Percentiles rank a stretch among this genome's conserved stretches.
These are phyloP conservation scores for Gnathochromis pfefferi DNA, from an alignment of 2,113 vertebrate species.

Conservation along the genomic window DNA sequence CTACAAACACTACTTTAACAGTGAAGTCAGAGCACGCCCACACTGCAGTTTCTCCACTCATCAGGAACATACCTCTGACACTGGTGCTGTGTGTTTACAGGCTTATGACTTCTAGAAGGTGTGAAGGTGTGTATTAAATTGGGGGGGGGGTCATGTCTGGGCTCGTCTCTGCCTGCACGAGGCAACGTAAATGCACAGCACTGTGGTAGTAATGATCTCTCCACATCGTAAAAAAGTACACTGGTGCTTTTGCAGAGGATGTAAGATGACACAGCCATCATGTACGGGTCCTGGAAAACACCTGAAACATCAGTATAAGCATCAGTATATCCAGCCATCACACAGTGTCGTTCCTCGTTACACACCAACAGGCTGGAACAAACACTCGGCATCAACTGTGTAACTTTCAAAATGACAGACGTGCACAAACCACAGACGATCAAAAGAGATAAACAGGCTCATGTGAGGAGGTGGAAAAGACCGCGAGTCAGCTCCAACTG, in stretches of 20 bases:
- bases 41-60: background rate
- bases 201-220: fast-evolving
- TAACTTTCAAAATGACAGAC: background rate
- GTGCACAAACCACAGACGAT: background rate
- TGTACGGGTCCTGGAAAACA: background rate
- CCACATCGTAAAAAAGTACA: fast-evolving
- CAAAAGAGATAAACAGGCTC: background rate
- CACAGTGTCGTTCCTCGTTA: background rate
- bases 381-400: background rate
- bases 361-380: background rate
- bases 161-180: no score
- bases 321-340: background rate
- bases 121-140: background rate
- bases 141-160: no score
- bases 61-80: background rate
- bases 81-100: background rate
- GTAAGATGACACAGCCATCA: fast-evolving
- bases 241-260: background rate
- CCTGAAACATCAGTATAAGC: background rate
- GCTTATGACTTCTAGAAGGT: background rate
- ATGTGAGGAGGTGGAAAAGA: background rate
- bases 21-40: background rate
- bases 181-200: no score
- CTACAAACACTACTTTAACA: background rate
- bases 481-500: background rate